Evolutionary conservation across 2,113 vertebrate species (phyloP).

Genomic region (Tenrec ecaudatus): DNA sequence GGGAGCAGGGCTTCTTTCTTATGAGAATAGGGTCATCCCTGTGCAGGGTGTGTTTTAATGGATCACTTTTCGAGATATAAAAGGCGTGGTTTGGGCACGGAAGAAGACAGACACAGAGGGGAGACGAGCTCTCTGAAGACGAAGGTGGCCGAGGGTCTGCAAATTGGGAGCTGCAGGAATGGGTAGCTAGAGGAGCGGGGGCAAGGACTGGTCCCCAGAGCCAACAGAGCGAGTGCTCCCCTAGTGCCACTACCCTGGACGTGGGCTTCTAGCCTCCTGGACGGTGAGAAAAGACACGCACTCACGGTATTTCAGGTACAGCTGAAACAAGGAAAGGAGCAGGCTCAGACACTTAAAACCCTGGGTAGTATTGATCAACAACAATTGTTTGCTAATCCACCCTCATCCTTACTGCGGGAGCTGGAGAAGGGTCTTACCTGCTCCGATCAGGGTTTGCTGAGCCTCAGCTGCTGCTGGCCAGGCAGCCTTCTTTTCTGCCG

Average conservation of each 20-base stretch:
- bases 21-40: background rate
- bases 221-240: background rate
- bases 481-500: fast-evolving
- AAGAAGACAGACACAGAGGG: background rate
- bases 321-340: background rate
- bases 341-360: background rate
- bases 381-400: fast-evolving
- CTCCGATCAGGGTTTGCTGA: background rate
- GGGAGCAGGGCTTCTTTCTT: background rate
- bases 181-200: background rate
- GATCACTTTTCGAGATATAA: background rate
- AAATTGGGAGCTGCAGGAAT: background rate
- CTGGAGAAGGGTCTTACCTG: background rate
- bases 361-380: fast-evolving
- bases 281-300: background rate
- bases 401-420: fast-evolving
- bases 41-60: background rate
- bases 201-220: background rate
- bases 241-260: background rate
- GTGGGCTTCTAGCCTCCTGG: background rate
- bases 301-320: too few relatives aligned
- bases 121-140: background rate
- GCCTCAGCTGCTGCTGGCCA: fast-evolving
- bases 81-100: background rate
- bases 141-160: too few relatives aligned